Evolutionary conservation across 1,140 invertebrate species (phyloP).

Genomic region (Laupala kohalensis): DNA sequence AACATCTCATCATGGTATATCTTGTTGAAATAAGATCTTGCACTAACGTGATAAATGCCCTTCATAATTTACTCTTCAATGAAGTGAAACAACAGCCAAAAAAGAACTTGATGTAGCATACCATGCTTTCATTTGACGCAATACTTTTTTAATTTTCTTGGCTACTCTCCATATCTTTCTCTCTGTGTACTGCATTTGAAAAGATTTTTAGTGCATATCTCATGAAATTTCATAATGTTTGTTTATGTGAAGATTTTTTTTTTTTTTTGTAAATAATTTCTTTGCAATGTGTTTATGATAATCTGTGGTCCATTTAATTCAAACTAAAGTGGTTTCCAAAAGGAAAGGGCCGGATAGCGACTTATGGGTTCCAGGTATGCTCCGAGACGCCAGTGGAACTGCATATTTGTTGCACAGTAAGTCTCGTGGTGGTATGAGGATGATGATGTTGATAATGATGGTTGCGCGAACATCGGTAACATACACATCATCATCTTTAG

Average conservation of each 20-base stretch:
- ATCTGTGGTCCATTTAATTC: not conserved
- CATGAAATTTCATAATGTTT: conserved; percentile 54
- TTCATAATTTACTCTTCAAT: not conserved
- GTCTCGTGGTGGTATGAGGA: not conserved
- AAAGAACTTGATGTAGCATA: not conserved
- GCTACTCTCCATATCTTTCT: not conserved
- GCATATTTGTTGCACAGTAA: conserved; percentile 7
- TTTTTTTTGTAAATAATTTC: not conserved
- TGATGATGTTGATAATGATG: not conserved
- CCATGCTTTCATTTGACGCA: not conserved
- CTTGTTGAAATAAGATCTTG: too few relatives aligned
- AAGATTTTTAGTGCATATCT: conserved; percentile 27
- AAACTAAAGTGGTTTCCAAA: conserved; percentile 5
- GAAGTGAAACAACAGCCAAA: not conserved
- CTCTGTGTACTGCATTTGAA: not conserved
- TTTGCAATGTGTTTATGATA: not conserved
- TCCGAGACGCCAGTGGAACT: not conserved
- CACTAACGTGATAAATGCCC: not conserved
- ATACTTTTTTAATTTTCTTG: not conserved
- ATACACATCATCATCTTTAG: not conserved
- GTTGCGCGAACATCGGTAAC: not conserved
- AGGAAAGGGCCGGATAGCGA: conserved; percentile 1
- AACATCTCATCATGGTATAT: too few relatives aligned
- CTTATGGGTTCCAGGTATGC: conserved; percentile 8
- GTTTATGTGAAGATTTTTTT: conserved; percentile 8